Base-by-base conservation (phyloP, 2,797 vertebrate genomes). In the Podarcis lilfordi region DNA sequence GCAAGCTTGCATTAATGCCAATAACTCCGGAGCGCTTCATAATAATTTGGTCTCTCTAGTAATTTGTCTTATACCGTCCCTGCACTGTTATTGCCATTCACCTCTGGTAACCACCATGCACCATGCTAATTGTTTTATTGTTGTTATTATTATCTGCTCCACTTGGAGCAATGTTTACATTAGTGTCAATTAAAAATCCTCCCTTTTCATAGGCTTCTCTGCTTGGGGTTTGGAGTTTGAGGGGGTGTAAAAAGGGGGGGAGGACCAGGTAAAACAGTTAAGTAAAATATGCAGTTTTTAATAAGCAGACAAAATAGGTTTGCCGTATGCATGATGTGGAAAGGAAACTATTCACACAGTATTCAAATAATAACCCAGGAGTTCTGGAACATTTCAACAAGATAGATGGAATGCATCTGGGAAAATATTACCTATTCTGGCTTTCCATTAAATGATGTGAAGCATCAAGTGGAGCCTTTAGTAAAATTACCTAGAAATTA, bases 401-500 rank as follows among this genome's bases (percentile, higher is more conserved):
- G 0, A 29, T 37, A 45, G 10, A 4, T 45, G 85, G 40, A 43
- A 11, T n/a, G 23, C 11, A 89, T 6, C 35, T 75, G 13, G 66
- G 35, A 61, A 75, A 69, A 55, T 35, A 45, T 23, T 21, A 23
- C 5, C 4, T 43, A 50, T 82, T 0, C 32, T 37, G 55, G 55
- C 13, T 74, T 91, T 13, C 66, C 64, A n/a, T 15, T 40, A 80
- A 3, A 89, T 86, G 78, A 1, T 86, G 83, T 82, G 7, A 11
- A 45, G 86, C 40, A 68, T 78, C 84, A 90, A 72, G 25, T 0
- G 11, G 89, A 93, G 83, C 66, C 80, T 95, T 90, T 89, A 88
- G 86, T 88, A 91, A 90, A 93, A 76, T 92, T 92, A 93, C 92
- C 69, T 78, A 1, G 89, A 83, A 84, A 93, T 90, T 72, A 71